phyloP scores from a whole-genome alignment of 2,888 invertebrate species.

The Sicus ferrugineus region DNA sequence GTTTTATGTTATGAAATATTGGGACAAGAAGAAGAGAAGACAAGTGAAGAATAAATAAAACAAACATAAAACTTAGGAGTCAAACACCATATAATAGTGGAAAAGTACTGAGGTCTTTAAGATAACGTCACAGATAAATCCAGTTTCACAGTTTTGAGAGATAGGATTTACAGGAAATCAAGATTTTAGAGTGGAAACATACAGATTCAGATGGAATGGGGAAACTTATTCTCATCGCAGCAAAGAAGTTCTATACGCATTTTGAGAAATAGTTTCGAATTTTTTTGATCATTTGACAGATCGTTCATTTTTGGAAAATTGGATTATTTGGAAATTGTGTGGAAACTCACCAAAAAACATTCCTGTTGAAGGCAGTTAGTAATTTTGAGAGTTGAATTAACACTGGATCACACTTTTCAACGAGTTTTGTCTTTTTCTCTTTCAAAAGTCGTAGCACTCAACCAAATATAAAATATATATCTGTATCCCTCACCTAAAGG shows the following conservation, averaged over 20 bases:
- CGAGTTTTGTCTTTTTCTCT: neutral
- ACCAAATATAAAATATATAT: too few species aligned
- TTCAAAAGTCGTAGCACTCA: too few species aligned
- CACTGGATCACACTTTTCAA: too few species aligned
- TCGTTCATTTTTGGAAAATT: too few species aligned
- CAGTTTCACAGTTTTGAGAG: neutral
- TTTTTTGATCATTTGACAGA: too few species aligned
- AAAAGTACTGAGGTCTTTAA: conserved; percentile 25
- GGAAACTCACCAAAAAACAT: neutral
- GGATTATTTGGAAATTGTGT: neutral
- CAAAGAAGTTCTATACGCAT: too few species aligned
- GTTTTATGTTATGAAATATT: too few species aligned
- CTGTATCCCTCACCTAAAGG: too few species aligned
- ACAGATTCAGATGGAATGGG: neutral
- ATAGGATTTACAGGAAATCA: neutral
- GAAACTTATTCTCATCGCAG: too few species aligned
- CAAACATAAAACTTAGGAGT: conserved; percentile 6
- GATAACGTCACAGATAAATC: neutral
- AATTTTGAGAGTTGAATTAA: too few species aligned
- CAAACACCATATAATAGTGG: neutral
- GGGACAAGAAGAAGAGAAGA: neutral
- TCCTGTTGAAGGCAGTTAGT: too few species aligned
- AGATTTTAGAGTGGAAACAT: neutral
- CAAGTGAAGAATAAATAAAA: neutral
- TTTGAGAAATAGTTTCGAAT: too few species aligned